Conservation (phyloP, 1,140 invertebrate genomes). For the Hirudo medicinalis region DNA sequence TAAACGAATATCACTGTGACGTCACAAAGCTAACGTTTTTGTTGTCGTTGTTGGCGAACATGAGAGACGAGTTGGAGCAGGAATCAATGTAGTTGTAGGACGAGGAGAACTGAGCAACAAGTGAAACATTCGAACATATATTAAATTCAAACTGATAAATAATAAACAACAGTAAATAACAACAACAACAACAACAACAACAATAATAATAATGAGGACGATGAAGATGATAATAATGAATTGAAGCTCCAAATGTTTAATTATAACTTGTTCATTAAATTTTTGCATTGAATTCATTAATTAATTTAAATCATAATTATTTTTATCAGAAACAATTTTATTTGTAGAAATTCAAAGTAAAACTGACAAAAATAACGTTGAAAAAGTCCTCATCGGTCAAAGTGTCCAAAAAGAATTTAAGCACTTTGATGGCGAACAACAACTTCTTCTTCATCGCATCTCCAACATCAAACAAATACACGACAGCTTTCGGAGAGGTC, state of each 20-base stretch:
- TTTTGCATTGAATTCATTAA: too few species aligned
- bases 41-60: constrained; percentile 75
- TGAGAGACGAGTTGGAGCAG: constrained; percentile 67
- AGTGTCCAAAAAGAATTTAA: constrained; percentile 80
- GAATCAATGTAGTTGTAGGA: constrained; percentile 37
- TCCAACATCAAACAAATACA: constrained; percentile 82
- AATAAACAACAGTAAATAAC: too few species aligned
- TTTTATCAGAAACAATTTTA: too few species aligned
- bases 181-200: too few species aligned
- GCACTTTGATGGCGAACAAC: constrained; percentile 78
- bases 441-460: constrained; percentile 91
- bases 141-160: too few species aligned
- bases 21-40: constrained; percentile 52
- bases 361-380: constrained; percentile 60
- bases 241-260: too few species aligned
- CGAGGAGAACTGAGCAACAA: constrained; percentile 34
- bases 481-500: constrained; percentile 88
- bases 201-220: too few species aligned
- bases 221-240: too few species aligned
- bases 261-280: too few species aligned
- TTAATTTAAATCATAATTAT: too few species aligned
- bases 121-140: too few species aligned
- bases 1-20: not conserved
- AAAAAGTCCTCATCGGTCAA: constrained; percentile 95
- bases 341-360: not conserved